These are phyloP conservation scores for Premnoplex brunnescens DNA, from an alignment of 2,797 vertebrate genomes.

Conservation along the genomic window DNA sequence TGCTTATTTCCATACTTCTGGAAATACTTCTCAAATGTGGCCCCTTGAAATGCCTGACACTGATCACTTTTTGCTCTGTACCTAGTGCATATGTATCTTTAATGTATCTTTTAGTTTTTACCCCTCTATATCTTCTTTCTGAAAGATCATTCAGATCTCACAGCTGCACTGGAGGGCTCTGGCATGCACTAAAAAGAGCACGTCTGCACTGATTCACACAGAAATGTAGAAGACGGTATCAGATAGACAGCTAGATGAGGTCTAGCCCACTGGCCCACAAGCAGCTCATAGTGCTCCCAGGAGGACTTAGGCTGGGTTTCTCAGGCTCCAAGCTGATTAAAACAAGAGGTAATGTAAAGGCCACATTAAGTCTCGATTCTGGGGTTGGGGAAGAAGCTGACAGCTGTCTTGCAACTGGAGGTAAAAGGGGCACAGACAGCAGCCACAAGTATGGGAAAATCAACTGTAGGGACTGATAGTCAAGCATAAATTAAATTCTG, in stretches of 20 bases:
- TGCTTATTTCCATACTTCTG: neutral
- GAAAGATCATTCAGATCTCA: constrained; percentile 15
- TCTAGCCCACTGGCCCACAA: constrained; percentile 66
- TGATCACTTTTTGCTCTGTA: neutral
- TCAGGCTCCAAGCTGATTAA: constrained; percentile 78
- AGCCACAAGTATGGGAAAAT: constrained; percentile 42
- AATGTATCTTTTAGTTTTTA: neutral
- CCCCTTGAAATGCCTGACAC: neutral
- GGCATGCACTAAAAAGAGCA: constrained; percentile 59
- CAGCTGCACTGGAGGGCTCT: constrained; percentile 62
- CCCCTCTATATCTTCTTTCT: neutral
- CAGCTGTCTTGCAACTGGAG: constrained; percentile 77
- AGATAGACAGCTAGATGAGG: constrained; percentile 70
- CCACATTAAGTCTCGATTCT: constrained; percentile 69
- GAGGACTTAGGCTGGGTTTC: constrained; percentile 69
- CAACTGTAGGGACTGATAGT: neutral
- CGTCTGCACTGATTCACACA: constrained; percentile 60
- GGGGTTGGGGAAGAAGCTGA: constrained; percentile 65
- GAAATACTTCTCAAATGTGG: neutral
- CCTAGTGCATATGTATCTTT: neutral
- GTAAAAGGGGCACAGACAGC: constrained; percentile 53
- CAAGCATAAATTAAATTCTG: constrained; percentile 5
- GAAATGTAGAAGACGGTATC: constrained; percentile 74
- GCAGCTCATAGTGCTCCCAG: constrained; percentile 66
- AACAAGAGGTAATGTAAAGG: constrained; percentile 74